phyloP scores from a whole-genome alignment of 2,888 invertebrate species.

The Pycnomerus fuliginosus region DNA sequence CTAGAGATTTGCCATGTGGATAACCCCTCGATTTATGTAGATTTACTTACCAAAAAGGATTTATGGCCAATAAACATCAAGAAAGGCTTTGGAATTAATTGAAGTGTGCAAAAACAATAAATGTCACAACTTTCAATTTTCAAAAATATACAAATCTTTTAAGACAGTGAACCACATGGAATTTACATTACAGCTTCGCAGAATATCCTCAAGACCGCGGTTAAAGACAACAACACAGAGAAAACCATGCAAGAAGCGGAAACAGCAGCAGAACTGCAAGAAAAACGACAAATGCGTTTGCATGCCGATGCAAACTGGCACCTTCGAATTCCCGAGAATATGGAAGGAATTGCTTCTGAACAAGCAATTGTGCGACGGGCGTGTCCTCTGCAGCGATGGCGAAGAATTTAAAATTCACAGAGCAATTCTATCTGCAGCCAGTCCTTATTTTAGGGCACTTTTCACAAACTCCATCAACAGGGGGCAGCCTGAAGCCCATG shows the following conservation, averaged over 20 bases:
- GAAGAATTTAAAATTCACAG: constrained; percentile 66
- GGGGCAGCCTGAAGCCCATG: constrained; percentile 61
- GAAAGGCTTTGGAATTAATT: too few relatives aligned
- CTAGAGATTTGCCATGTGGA: too few relatives aligned
- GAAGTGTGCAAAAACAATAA: too few relatives aligned
- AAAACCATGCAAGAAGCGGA: constrained; percentile 20
- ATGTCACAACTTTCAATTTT: too few relatives aligned
- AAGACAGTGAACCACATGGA: constrained; percentile 37
- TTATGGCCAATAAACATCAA: too few relatives aligned
- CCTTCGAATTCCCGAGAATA: constrained; percentile 65
- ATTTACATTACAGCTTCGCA: constrained; percentile 33
- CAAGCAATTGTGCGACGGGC: constrained; percentile 70
- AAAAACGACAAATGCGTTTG: constrained; percentile 28
- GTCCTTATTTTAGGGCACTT: constrained; percentile 70
- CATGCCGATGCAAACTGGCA: constrained; percentile 41
- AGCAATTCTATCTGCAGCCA: constrained; percentile 69
- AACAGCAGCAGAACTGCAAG: constrained; percentile 14
- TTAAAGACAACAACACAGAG: constrained; percentile 22
- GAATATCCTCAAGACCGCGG: constrained; percentile 27
- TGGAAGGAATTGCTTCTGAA: constrained; percentile 68
- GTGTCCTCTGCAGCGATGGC: constrained; percentile 63
- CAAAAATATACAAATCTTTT: constrained; percentile 13
- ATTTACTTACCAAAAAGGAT: too few relatives aligned
- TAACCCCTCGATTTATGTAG: too few relatives aligned
- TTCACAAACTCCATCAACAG: constrained; percentile 68